Evolutionary conservation across 2,888 invertebrate genomes (phyloP).

Genomic region (Lepidocyrtoides sp.): DNA sequence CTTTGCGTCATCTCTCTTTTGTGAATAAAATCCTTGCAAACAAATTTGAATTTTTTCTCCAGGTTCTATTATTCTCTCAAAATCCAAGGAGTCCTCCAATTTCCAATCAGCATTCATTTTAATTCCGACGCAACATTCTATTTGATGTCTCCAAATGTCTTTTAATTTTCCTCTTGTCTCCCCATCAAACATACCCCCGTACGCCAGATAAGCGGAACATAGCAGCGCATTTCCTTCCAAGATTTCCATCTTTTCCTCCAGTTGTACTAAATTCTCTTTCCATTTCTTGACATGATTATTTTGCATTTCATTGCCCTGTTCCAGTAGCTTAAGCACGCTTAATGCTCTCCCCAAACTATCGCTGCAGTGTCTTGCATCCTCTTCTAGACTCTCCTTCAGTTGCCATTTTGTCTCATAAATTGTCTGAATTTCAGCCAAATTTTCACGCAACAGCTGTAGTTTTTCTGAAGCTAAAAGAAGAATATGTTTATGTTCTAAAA

Average conservation of each 20-base stretch:
- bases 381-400: conserved; percentile 19
- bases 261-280: background rate
- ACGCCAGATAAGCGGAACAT: background rate
- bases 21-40: background rate
- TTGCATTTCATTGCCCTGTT: background rate
- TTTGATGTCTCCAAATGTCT: background rate
- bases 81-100: background rate
- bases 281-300: conserved; percentile 29
- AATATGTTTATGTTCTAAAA: background rate
- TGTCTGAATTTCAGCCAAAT: conserved; percentile 39
- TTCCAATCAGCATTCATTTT: background rate
- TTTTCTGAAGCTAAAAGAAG: conserved; percentile 36
- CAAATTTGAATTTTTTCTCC: background rate
- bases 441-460: conserved; percentile 59
- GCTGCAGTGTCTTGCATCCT: background rate
- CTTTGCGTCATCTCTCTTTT: background rate
- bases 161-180: background rate
- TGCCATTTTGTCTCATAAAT: conserved; percentile 49
- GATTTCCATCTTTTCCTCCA: background rate
- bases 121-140: background rate
- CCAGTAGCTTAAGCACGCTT: conserved; percentile 28
- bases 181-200: background rate
- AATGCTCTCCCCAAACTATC: conserved; percentile 43
- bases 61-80: background rate
- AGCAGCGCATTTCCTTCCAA: conserved; percentile 17